These are phyloP conservation scores for Thripadectes ignobilis DNA, from an alignment of 2,797 vertebrate species.

Conservation along the genomic window DNA sequence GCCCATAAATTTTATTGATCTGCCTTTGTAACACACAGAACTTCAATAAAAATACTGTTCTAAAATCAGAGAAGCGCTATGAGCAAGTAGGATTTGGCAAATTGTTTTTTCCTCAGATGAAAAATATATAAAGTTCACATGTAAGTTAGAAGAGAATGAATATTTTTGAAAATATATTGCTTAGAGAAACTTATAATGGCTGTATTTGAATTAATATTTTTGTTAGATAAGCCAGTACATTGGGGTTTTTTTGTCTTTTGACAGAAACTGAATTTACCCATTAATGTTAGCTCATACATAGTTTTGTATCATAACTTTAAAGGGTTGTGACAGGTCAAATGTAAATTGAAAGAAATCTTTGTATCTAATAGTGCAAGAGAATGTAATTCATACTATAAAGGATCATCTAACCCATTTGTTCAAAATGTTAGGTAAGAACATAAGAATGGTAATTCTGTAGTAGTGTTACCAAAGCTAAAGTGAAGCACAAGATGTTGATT, in stretches of 20 bases:
- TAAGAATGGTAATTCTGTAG: background rate
- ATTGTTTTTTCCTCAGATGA: background rate
- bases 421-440: background rate
- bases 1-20: slow-evolving; percentile 54
- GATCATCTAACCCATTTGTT: background rate
- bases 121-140: background rate
- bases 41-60: slow-evolving; percentile 2
- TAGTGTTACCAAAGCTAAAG: background rate
- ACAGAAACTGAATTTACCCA: background rate
- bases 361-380: background rate
- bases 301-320: background rate
- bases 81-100: background rate
- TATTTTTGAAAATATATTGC: background rate
- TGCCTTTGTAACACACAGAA: slow-evolving; percentile 38
- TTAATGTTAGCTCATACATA: background rate
- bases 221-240: background rate
- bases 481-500: background rate
- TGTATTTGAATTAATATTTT: background rate
- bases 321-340: background rate
- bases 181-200: background rate
- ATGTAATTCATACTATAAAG: background rate
- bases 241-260: background rate
- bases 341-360: background rate
- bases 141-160: background rate
- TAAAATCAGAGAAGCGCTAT: background rate